A percentile compares a stretch with the other conserved stretches of the same genome.
Evolutionary conservation across 2,888 invertebrate species (phyloP).

Genomic region (Drosophila kambysellisi): DNA sequence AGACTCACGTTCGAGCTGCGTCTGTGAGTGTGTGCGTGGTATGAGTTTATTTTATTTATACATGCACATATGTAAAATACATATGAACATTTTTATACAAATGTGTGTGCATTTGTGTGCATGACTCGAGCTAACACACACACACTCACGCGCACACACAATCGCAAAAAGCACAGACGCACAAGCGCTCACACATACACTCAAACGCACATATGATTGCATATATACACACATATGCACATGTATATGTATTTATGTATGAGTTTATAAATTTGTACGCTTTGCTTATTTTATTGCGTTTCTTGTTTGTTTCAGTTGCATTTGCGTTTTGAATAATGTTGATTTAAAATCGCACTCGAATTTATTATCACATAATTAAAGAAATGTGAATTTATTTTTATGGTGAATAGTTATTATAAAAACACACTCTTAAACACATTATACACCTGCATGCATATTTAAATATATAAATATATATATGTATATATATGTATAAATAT

Average conservation of each 20-base stretch:
- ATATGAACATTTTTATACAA: conserved; percentile 27
- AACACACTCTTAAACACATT: neutral
- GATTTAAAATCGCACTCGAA: conserved; percentile 29
- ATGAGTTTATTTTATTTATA: conserved; percentile 65
- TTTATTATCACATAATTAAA: conserved; percentile 12
- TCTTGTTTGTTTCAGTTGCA: conserved; percentile 35
- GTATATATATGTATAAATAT: conserved; percentile 9
- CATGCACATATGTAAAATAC: conserved; percentile 13
- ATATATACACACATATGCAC: conserved; percentile 1
- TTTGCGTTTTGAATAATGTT: conserved; percentile 36
- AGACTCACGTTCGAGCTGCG: conserved; percentile 77
- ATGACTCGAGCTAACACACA: conserved; percentile 22
- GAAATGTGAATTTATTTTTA: conserved; percentile 14
- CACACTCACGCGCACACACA: conserved; percentile 1
- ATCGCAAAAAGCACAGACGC: conserved; percentile 23
- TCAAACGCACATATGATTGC: conserved; percentile 21
- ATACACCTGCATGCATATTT: neutral
- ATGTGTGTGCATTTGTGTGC: conserved; percentile 28
- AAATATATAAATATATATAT: conserved; percentile 1
- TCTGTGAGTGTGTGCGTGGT: conserved; percentile 54
- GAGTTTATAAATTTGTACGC: conserved; percentile 1
- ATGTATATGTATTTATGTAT: neutral
- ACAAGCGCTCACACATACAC: conserved; percentile 12
- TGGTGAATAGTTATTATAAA: conserved; percentile 10
- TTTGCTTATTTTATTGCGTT: conserved; percentile 31